These are phyloP conservation scores for Micoletzkya japonica DNA, from an alignment of 2,888 invertebrate species.

Conservation along the genomic window DNA sequence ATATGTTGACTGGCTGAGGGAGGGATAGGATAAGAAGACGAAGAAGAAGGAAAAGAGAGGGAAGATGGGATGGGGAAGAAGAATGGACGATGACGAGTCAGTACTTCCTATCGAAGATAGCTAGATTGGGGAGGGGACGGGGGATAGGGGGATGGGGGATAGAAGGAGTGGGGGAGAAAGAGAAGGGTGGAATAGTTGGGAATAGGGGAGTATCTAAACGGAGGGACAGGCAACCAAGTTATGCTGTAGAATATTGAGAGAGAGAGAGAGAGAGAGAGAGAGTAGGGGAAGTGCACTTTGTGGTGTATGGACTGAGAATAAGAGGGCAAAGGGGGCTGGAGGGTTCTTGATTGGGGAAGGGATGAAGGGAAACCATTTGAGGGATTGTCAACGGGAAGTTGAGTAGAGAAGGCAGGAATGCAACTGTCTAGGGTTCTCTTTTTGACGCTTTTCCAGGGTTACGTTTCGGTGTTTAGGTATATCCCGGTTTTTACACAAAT, in stretches of 20 bases:
- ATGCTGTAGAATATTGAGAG: not conserved
- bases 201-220: not conserved
- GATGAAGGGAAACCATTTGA: no score
- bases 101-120: no score
- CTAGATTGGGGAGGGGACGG: not conserved
- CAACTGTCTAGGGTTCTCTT: no score
- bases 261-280: not conserved
- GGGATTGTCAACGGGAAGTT: no score
- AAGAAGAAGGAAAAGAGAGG: not conserved
- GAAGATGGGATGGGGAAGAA: not conserved
- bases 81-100: not conserved
- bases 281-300: conserved; percentile 13
- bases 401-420: no score
- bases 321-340: no score
- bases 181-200: no score
- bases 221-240: not conserved
- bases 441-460: no score
- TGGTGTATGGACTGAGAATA: no score
- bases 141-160: not conserved
- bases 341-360: no score
- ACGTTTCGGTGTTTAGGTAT: no score
- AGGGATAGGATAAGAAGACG: not conserved
- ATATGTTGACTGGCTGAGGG: not conserved
- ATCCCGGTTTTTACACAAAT: no score
- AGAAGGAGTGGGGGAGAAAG: not conserved